Conservation (phyloP, 2,797 vertebrate species). For the Tangara arthus region DNA sequence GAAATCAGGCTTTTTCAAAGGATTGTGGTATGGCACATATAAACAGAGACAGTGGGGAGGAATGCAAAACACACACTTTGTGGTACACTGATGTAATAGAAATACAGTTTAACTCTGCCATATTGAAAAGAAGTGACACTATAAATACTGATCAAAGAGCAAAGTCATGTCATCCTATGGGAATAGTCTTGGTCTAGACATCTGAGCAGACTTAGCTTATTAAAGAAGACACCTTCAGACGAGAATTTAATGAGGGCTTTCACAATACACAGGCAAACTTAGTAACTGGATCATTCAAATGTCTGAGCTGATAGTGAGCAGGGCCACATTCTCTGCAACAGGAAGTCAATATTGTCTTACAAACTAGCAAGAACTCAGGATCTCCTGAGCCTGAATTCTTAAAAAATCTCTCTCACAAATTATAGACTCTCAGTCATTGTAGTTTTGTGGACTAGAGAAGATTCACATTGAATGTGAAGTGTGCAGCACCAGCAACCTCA, state of each 20-base stretch:
- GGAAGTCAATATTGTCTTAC: not conserved
- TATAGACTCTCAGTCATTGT: not conserved
- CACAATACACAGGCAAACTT: not conserved
- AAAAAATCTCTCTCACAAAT: not conserved
- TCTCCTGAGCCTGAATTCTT: not conserved
- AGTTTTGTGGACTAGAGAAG: not conserved
- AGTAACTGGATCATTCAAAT: not conserved
- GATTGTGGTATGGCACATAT: not conserved
- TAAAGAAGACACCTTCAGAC: not conserved
- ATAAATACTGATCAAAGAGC: conserved; percentile 22
- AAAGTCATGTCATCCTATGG: not conserved
- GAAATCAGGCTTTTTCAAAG: not conserved
- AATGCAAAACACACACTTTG: not conserved
- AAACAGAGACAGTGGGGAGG: not conserved
- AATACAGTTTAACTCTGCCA: not conserved
- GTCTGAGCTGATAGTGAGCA: not conserved
- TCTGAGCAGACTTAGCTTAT: not conserved
- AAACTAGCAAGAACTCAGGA: not conserved
- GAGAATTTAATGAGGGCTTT: conserved; percentile 14
- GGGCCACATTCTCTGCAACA: not conserved
- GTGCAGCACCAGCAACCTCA: not conserved
- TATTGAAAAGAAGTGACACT: conserved; percentile 25
- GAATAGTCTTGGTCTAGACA: conserved; percentile 43
- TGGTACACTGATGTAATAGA: not conserved
- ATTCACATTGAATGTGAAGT: not conserved